phyloP scores from a whole-genome alignment of 2,113 vertebrate species.

The Sinocyclocheilus anshuiensis region DNA sequence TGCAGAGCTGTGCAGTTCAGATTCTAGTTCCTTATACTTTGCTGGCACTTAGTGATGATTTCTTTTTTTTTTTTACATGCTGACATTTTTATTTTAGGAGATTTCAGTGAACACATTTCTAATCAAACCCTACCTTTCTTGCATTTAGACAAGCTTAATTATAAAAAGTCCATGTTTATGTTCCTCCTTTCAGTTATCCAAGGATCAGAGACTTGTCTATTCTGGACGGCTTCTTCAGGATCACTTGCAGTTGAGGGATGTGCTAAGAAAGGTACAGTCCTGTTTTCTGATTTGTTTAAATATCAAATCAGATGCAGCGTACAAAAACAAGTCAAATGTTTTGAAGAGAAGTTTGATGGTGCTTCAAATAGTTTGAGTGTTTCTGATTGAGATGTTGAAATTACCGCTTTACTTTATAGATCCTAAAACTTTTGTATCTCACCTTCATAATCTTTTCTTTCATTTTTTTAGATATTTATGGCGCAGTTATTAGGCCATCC shows the following conservation, averaged over 20 bases:
- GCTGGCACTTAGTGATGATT: background rate
- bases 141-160: background rate
- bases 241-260: slow-evolving; percentile 90
- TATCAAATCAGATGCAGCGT: background rate
- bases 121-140: background rate
- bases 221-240: slow-evolving; percentile 91
- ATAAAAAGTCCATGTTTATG: too few relatives aligned
- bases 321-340: background rate
- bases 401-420: background rate
- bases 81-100: too few relatives aligned
- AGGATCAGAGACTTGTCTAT: slow-evolving; percentile 94
- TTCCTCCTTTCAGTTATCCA: slow-evolving; percentile 77
- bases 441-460: too few relatives aligned
- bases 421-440: background rate
- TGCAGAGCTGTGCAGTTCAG: background rate
- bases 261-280: slow-evolving; percentile 88
- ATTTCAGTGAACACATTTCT: background rate
- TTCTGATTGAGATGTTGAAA: background rate
- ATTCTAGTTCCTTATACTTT: background rate
- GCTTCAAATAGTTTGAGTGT: background rate
- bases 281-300: slow-evolving; percentile 2
- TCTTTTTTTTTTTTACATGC: background rate
- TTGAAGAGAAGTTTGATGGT: too few relatives aligned
- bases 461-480: background rate
- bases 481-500: background rate